These are phyloP conservation scores for Lasioglossum figueresi DNA, from an alignment of 2,888 invertebrate genomes.

Conservation along the genomic window DNA sequence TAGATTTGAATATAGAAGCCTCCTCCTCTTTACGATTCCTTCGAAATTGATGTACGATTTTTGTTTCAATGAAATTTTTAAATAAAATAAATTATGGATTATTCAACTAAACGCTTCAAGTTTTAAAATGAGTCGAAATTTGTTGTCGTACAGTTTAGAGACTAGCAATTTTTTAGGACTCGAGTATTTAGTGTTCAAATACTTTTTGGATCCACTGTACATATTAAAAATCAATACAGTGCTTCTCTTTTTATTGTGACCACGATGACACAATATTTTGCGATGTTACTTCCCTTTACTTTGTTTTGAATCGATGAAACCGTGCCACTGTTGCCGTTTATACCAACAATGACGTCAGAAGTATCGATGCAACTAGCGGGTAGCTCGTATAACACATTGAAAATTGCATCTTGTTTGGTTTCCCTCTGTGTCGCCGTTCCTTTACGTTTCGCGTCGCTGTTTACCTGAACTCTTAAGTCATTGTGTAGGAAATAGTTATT, in stretches of 20 bases:
- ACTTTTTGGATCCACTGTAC: neutral
- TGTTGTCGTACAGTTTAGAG: neutral
- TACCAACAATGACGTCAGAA: conserved; percentile 11
- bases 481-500: neutral
- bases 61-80: too few species aligned
- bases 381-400: neutral
- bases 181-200: neutral
- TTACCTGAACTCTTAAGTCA: neutral
- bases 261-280: neutral
- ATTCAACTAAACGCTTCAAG: too few species aligned
- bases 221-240: neutral
- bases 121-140: neutral
- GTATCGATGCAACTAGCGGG: neutral
- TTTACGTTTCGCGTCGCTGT: neutral
- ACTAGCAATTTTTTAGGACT: neutral
- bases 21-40: too few species aligned
- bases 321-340: conserved; percentile 6
- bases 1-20: too few species aligned
- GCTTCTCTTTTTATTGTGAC: neutral
- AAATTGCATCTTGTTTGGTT: neutral
- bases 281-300: neutral
- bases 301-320: conserved; percentile 10
- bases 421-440: neutral
- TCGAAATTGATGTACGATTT: too few species aligned
- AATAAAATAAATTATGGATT: too few species aligned